Evolutionary conservation across 1,140 invertebrate species (phyloP), one percentile per base, ranked within the genome.

Genomic region (Dolichoris vasculosae): DNA sequence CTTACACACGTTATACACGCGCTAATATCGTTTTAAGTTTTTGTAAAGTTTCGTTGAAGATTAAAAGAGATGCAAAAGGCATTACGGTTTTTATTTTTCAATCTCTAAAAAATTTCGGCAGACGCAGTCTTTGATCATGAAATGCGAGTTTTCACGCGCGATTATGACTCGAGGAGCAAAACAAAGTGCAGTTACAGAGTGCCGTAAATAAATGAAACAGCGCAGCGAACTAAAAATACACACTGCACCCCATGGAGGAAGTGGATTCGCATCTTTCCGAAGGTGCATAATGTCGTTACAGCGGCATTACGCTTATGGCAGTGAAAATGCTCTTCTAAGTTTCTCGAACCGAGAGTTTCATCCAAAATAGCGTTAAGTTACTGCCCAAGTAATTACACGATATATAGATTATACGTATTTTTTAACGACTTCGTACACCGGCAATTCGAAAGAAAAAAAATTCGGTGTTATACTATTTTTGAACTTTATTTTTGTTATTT

Each of bases 141-240:
- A 80, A 67, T 17, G 78, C 40, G 59, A 80, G 59, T 46, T 55
- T 80, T 43, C 51, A 40, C 59, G 40, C 15, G 38, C 78, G 59
- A 67, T 80, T 80, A 80, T 40, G 26, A 46, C 20, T 80, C 38
- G 51, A 40, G 32, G 26, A 15, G 1, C 35, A 15, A 51, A 43
- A 38, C 59, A 13, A 38, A 46, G 59, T 67, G 38, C 55, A 32
- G 32, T 78, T 55, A 59, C 76, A 2, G 30, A 13, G 51, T 20
- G 7, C 67, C 64, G 30, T 48, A 82, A 82, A 82, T 82, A 82
- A 82, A 48, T 38, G 76, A 32, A 35, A 55, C 20, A 59, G 46
- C 17, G 30, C 11, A 1, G 6, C 64, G 17, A 55, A 67, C 55
- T 82, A 82, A 82, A 73, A 71, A 71, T 82, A 82, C 30, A 26